phyloP scores from a whole-genome alignment of 2,888 invertebrate genomes.

The Euclidia mi region DNA sequence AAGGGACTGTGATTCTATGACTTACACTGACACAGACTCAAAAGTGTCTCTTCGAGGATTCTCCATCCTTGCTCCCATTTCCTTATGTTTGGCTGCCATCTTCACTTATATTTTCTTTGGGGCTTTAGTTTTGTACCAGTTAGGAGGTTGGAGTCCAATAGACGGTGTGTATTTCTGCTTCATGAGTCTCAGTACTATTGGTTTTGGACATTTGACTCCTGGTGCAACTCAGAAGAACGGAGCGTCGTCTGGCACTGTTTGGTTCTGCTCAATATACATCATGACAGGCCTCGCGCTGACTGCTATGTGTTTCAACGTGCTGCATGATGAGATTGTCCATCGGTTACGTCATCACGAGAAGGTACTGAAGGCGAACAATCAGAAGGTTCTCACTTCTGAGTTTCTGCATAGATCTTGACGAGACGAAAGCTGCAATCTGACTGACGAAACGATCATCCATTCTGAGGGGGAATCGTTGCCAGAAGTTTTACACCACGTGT shows the following conservation, averaged over 20 bases:
- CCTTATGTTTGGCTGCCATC: constrained; percentile 96
- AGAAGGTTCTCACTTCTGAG: constrained; percentile 83
- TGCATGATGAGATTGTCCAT: constrained; percentile 96
- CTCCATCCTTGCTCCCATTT: constrained; percentile 96
- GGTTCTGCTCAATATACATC: constrained; percentile 97
- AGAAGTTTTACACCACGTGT: constrained; percentile 85
- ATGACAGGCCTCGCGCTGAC: constrained; percentile 97
- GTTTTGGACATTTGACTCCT: constrained; percentile 96
- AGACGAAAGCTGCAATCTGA: constrained; percentile 81
- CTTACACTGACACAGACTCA: constrained; percentile 92
- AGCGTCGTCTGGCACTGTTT: constrained; percentile 92
- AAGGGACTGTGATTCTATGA: constrained; percentile 88
- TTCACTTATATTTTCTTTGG: constrained; percentile 97
- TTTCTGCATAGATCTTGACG: constrained; percentile 87
- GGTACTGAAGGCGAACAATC: constrained; percentile 74
- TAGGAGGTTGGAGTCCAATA: constrained; percentile 98
- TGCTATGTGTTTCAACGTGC: constrained; percentile 97
- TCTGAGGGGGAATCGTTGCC: constrained; percentile 85
- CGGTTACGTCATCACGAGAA: constrained; percentile 92
- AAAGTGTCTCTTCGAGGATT: constrained; percentile 92
- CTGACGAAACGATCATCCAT: constrained; percentile 81
- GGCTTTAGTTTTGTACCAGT: constrained; percentile 95
- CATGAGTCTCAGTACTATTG: constrained; percentile 98
- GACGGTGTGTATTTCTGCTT: constrained; percentile 98
- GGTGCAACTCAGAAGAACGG: constrained; percentile 89